Base-by-base conservation (phyloP, 2,113 vertebrate species). In the Leucoraja erinaceus region DNA sequence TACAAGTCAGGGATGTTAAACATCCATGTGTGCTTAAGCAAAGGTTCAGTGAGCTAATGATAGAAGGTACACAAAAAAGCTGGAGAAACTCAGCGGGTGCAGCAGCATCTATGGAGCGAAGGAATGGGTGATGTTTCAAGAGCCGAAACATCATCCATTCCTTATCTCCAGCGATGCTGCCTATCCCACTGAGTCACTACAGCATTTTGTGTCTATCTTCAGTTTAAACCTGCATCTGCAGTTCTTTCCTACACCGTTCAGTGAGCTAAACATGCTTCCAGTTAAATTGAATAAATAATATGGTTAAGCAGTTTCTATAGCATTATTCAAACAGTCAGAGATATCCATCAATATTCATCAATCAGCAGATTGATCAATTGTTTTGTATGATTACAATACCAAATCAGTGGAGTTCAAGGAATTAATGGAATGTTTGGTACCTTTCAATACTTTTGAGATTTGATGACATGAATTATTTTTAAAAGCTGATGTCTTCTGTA, bases 401-500 rank as follows among this genome's bases (percentile, higher is more conserved):
- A 5, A 56, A 5, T 63, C 56, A 86, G 6, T 88, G 14, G 11
- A 56, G 14, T 56, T 83, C 38, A 79, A 59, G 28, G 47, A 84
- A 84, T 84, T 84, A 9, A 59, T 56, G 22, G 18, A 38, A 56
- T 20, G 79, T 83, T 5, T 54, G 79, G 10, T 28, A 16, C n/a
- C 3, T 66, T 90, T 38, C 2, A n/a, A 90, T 63, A 31, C 61
- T 70, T 90, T 7, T 70, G 7, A 70, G 14, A 38, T 38, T 28
- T 68, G 31, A 63, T 63, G 3, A 63, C 5, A 22, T 81, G 56
- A 16, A 84, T 33, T 90, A 22, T 20, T 90, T 20, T 38, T 31
- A n/a, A 84, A 54, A 54, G 3, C 56, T 93, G 74, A 0, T 93
- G 94, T 94, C 38, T 93, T 94, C 94, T 86, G 79, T 77, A 99